Evolutionary conservation across 2,888 invertebrate genomes (phyloP).

Genomic region (Zeuzera pyrina): DNA sequence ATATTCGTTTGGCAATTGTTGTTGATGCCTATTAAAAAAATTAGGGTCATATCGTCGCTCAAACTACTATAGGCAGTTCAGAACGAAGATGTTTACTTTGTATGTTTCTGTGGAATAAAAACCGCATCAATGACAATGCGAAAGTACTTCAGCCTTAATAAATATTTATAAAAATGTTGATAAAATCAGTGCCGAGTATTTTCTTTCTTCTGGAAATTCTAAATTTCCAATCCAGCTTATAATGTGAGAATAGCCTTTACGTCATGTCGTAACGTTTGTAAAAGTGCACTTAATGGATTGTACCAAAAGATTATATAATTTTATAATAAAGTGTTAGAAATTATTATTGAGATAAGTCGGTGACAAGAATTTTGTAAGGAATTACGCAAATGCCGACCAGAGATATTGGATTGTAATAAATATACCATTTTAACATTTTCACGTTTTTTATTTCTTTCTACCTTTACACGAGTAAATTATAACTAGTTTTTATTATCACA

Average conservation of each 20-base stretch:
- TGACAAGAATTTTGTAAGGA: conserved; percentile 60
- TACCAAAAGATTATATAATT: conserved; percentile 73
- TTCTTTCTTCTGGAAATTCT: conserved; percentile 46
- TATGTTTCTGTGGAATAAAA: too few relatives aligned
- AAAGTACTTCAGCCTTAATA: too few relatives aligned
- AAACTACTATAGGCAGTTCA: too few relatives aligned
- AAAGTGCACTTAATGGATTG: conserved; percentile 63
- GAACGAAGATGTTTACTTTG: too few relatives aligned
- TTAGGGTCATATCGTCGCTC: too few relatives aligned
- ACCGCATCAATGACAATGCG: too few relatives aligned
- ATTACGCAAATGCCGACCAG: conserved; percentile 47
- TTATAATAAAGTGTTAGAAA: conserved; percentile 67
- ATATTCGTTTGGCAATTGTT: too few relatives aligned
- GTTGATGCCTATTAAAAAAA: too few relatives aligned
- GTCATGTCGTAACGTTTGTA: conserved; percentile 51
- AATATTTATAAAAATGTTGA: too few relatives aligned
- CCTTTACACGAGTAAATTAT: background rate
- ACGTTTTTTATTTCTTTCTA: background rate
- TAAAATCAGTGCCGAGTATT: conserved; percentile 12
- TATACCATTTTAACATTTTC: conserved; percentile 69
- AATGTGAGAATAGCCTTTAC: conserved; percentile 44
- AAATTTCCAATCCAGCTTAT: conserved; percentile 53
- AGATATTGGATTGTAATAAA: conserved; percentile 71
- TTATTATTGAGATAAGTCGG: conserved; percentile 46
- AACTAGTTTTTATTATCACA: too few relatives aligned